phyloP scores from a whole-genome alignment of 1,140 invertebrate species.

The Lysiphlebus fabarum region DNA sequence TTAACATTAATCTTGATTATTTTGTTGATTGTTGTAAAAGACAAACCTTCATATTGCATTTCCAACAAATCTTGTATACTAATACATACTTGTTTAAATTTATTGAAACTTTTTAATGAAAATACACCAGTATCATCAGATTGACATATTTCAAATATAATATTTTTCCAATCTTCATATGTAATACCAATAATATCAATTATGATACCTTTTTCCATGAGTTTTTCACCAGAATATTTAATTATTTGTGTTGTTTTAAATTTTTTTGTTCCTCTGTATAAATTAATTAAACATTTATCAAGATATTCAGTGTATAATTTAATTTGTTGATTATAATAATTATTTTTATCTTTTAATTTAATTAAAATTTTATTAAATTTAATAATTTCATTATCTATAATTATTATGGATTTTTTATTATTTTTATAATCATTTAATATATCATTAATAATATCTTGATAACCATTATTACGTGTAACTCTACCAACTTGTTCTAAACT shows the following conservation, averaged over 20 bases:
- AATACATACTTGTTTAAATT: constrained; percentile 75
- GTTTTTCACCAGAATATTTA: constrained; percentile 70
- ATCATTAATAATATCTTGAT: constrained; percentile 67
- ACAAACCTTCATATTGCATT: constrained; percentile 74
- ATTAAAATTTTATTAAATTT: constrained; percentile 64
- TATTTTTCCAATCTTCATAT: constrained; percentile 69
- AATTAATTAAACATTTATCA: constrained; percentile 71
- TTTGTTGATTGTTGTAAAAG: constrained; percentile 77
- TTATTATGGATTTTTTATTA: constrained; percentile 63
- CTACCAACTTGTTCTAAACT: constrained; percentile 69
- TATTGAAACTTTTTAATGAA: constrained; percentile 71
- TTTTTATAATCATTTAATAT: constrained; percentile 68
- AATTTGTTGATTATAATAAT: constrained; percentile 75
- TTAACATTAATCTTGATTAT: constrained; percentile 79
- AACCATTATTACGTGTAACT: constrained; percentile 65
- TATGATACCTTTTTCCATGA: constrained; percentile 73
- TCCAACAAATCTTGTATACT: constrained; percentile 77
- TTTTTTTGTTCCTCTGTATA: constrained; percentile 64
- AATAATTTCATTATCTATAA: constrained; percentile 62
- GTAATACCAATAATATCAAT: constrained; percentile 72
- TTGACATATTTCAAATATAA: constrained; percentile 73
- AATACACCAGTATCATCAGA: constrained; percentile 69
- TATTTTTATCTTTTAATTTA: constrained; percentile 66
- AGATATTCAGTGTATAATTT: constrained; percentile 78
- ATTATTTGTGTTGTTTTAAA: constrained; percentile 62